A percentile compares a stretch with the other conserved stretches of the same genome.
These are phyloP conservation scores for Perca flavescens DNA, from an alignment of 2,113 vertebrate species.

Conservation along the genomic window DNA sequence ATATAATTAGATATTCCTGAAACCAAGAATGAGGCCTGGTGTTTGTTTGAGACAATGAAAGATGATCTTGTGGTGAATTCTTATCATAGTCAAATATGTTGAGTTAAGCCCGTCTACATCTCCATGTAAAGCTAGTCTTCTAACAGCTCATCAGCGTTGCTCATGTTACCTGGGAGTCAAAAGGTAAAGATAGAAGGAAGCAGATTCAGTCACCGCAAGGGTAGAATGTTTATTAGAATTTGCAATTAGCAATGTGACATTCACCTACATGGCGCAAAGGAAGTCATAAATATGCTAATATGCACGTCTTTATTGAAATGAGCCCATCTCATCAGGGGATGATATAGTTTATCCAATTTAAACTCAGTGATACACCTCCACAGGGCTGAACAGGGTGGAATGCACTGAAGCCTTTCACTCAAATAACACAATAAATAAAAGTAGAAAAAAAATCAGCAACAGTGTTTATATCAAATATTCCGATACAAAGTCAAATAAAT, in stretches of 20 bases:
- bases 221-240: constrained; percentile 85
- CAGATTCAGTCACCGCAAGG: constrained; percentile 18
- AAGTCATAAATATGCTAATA: constrained; percentile 82
- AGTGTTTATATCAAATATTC: constrained; percentile 71
- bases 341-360: constrained; percentile 47
- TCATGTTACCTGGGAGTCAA: background rate
- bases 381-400: constrained; percentile 33
- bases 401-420: constrained; percentile 26
- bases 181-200: constrained; percentile 1
- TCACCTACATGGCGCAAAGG: constrained; percentile 81
- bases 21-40: too few species aligned
- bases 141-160: background rate
- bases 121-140: background rate
- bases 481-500: constrained; percentile 65
- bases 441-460: constrained; percentile 59
- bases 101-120: background rate
- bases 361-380: constrained; percentile 52
- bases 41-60: too few species aligned
- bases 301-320: constrained; percentile 70
- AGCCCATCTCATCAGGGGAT: constrained; percentile 65
- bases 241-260: constrained; percentile 80
- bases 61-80: too few species aligned
- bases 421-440: constrained; percentile 57
- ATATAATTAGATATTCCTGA: too few species aligned
- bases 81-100: too few species aligned